phyloP scores from a whole-genome alignment of 2,888 invertebrate species.

The Esperia sulphurella region DNA sequence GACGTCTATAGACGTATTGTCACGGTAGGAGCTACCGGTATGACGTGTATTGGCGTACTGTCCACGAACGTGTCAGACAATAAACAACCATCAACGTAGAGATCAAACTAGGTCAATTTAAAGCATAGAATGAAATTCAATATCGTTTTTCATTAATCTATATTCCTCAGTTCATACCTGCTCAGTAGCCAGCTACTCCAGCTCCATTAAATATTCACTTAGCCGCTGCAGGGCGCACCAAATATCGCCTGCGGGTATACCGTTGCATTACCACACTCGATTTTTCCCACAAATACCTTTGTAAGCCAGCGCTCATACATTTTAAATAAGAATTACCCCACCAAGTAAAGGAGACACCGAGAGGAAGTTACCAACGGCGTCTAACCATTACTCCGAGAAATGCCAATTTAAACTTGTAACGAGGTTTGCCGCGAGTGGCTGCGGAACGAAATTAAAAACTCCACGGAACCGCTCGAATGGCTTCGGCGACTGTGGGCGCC shows the following conservation, averaged over 20 bases:
- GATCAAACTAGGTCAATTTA: no score
- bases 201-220: conserved; percentile 16
- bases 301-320: conserved; percentile 52
- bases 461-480: conserved; percentile 54
- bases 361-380: conserved; percentile 58
- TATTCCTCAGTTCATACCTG: neutral
- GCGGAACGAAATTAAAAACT: conserved; percentile 75
- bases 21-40: no score
- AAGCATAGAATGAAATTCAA: no score
- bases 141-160: neutral
- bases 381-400: conserved; percentile 74
- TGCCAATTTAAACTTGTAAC: conserved; percentile 79
- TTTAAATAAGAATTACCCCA: conserved; percentile 69
- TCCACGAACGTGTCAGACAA: no score
- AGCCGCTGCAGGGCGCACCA: conserved; percentile 3
- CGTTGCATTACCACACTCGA: conserved; percentile 24
- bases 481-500: conserved; percentile 48
- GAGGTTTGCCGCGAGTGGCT: conserved; percentile 74
- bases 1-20: no score
- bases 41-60: no score
- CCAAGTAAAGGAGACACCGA: conserved; percentile 58
- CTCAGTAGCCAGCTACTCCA: neutral
- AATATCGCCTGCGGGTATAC: conserved; percentile 5
- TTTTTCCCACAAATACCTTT: conserved; percentile 25
- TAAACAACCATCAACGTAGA: no score